These are phyloP conservation scores for Himalopsyche japonica DNA, from an alignment of 2,888 invertebrate species.

Conservation along the genomic window DNA sequence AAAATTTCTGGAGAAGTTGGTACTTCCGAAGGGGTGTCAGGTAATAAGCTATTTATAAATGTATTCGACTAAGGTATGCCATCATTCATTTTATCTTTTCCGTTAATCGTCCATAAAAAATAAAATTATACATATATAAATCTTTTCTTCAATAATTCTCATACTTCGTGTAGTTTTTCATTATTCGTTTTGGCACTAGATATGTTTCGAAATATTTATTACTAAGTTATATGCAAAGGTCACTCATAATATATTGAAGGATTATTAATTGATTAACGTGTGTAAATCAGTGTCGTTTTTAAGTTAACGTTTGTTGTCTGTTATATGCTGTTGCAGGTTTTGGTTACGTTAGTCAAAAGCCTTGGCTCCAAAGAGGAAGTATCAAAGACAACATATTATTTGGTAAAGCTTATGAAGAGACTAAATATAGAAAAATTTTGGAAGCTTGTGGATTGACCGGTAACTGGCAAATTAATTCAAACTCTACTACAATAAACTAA, in stretches of 20 bases:
- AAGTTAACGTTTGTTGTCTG: too few species aligned
- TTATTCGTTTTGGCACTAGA: too few species aligned
- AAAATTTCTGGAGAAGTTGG: constrained; percentile 71
- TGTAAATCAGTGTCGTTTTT: too few species aligned
- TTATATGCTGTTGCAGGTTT: constrained; percentile 61
- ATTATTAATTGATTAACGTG: too few species aligned
- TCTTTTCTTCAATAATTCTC: too few species aligned
- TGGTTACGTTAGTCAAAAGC: constrained; percentile 84
- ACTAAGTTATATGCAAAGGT: too few species aligned
- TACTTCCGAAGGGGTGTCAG: constrained; percentile 67
- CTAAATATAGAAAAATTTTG: constrained; percentile 77
- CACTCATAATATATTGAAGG: too few species aligned
- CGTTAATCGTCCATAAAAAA: too few species aligned
- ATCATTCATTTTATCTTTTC: not conserved
- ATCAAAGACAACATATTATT: constrained; percentile 93
- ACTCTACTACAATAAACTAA: constrained; percentile 35
- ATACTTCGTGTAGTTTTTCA: too few species aligned
- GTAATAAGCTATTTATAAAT: constrained; percentile 46
- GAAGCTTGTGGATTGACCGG: constrained; percentile 82
- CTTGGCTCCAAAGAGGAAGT: constrained; percentile 92
- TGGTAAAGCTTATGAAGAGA: constrained; percentile 79
- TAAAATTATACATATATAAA: too few species aligned
- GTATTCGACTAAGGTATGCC: not conserved
- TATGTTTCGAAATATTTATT: too few species aligned
- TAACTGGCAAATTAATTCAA: constrained; percentile 54